Percentiles rank a stretch among this genome's conserved stretches.
Conservation (phyloP, 2,797 vertebrate genomes). For the Sparidentex hasta region DNA sequence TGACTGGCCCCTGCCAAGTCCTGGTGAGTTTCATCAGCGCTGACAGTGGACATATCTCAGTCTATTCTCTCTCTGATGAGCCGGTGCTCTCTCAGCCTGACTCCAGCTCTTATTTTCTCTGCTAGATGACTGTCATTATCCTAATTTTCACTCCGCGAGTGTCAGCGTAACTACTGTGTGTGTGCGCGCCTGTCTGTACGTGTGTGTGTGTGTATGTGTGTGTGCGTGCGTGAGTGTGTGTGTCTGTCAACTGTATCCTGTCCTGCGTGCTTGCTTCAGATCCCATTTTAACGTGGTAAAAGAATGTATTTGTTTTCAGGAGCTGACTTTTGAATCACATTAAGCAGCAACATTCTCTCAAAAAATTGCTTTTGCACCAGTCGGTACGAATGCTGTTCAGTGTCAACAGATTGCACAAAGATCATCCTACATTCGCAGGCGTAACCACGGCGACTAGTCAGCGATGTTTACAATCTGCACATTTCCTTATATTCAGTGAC, state of each 20-base stretch:
- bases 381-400: background rate
- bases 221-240: conserved; percentile 6
- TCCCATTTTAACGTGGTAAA: conserved; percentile 8
- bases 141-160: conserved; percentile 59
- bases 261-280: conserved; percentile 2
- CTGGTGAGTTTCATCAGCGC: conserved; percentile 70
- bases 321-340: conserved; percentile 14
- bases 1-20: conserved; percentile 57
- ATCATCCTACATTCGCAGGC: background rate
- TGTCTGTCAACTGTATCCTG: background rate
- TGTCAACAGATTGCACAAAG: conserved; percentile 6
- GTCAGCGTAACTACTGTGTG: conserved; percentile 33
- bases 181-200: conserved; percentile 10
- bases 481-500: background rate
- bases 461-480: background rate
- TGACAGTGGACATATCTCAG: conserved; percentile 73
- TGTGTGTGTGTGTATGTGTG: conserved; percentile 3
- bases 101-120: conserved; percentile 60
- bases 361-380: conserved; percentile 20
- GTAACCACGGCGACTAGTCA: background rate
- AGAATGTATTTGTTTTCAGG: conserved; percentile 5
- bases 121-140: conserved; percentile 70
- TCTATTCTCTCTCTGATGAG: conserved; percentile 62
- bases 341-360: background rate
- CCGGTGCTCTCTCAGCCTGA: conserved; percentile 46